phyloP scores from a whole-genome alignment of 2,797 vertebrate genomes.

The Myripristis jacobus region DNA sequence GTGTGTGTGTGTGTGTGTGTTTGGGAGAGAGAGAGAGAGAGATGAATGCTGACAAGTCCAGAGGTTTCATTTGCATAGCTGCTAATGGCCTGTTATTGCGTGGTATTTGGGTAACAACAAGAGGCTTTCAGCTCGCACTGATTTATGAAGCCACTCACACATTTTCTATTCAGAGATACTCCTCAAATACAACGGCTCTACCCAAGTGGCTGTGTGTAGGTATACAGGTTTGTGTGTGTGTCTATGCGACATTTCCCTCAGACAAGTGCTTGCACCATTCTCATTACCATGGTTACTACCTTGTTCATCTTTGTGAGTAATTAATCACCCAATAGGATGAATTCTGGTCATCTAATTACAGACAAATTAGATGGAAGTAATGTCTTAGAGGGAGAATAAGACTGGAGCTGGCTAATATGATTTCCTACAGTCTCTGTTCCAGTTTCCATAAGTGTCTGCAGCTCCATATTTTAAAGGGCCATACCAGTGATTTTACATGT shows the following conservation, averaged over 20 bases:
- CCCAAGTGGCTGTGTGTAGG: background rate
- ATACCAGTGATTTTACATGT: no score
- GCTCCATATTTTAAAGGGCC: no score
- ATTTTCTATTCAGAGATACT: constrained; percentile 2
- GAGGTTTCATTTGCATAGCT: constrained; percentile 50
- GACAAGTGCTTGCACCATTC: constrained; percentile 20
- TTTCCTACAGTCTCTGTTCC: constrained; percentile 31
- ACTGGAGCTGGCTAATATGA: constrained; percentile 27
- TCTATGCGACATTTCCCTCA: constrained; percentile 25
- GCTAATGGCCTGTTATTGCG: constrained; percentile 28
- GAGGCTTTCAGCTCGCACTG: constrained; percentile 17
- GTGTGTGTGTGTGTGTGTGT: background rate
- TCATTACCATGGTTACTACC: constrained; percentile 67
- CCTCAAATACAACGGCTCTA: background rate
- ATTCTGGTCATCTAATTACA: constrained; percentile 73
- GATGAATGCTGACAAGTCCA: constrained; percentile 37
- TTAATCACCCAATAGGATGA: constrained; percentile 73
- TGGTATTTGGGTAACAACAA: constrained; percentile 21
- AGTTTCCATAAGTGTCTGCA: no score
- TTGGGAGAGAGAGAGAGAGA: background rate
- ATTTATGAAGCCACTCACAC: constrained; percentile 15
- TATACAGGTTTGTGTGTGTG: constrained; percentile 2
- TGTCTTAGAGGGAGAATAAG: constrained; percentile 52
- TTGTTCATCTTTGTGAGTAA: constrained; percentile 57
- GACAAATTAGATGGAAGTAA: constrained; percentile 68